Evolutionary conservation across 1,140 invertebrate genomes (phyloP), one percentile per base, ranked within the genome.

Genomic region (Drosophila persimilis): DNA sequence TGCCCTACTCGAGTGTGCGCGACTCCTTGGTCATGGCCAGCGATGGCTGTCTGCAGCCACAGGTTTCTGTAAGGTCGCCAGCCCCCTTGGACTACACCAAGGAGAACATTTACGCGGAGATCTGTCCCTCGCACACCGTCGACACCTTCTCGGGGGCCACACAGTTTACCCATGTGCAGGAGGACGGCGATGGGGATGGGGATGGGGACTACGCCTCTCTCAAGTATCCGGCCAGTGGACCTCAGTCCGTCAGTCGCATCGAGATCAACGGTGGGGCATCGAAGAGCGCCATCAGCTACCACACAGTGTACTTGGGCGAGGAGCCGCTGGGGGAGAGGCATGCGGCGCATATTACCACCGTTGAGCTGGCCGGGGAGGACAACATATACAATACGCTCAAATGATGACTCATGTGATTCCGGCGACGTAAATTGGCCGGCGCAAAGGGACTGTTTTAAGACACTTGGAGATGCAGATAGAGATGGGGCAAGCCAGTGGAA

Each of bases 71-170:
- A n/a, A 9, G 43, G n/a, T 55, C 44, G n/a, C 6, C 2, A 17
- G 50, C 43, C 39, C 54, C 9, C 15, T 46, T 73, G 45, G 90
- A 91, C 41, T 93, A 94, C 77, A 86, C 92, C 4, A 93, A 93
- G 53, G 93, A 94, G 62, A 94, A 94, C 61, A 94, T 94, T 66
- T 94, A 94, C 73, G 93, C 93, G 44, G 93, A 94, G 73, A 94
- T 94, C 41, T 94, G 93, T 73, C 91, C 92, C 45, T 88, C 86
- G 22, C 71, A 80, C 15, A 86, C 78, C 24, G 72, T 71, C 41
- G 78, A 86, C 22, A 84, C 66, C 3, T 77, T 75, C 54, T 77
- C 84, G 41, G 77, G 67, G 15, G 62, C 64, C 53, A 75, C 81
- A 17, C 83, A 75, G 43, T 15, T 78, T 7, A 83, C 73, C 7